A percentile compares a stretch with the other conserved stretches of the same genome.
phyloP scores from a whole-genome alignment of 2,113 vertebrate species.

The Phyllostomus hastatus region DNA sequence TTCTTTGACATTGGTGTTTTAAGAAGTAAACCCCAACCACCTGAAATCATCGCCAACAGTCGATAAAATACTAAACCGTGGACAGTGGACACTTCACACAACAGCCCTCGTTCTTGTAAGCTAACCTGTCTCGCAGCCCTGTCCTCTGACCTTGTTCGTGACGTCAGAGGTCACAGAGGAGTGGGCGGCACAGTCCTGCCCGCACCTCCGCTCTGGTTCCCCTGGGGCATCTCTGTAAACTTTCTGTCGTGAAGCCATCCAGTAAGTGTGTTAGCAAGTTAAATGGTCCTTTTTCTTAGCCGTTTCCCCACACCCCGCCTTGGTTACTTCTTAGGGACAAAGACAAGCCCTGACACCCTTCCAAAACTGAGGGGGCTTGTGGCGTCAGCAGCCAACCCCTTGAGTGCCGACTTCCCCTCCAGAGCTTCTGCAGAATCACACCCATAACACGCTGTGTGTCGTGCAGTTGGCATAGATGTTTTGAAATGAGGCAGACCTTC shows the following conservation, averaged over 20 bases:
- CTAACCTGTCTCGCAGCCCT: background rate
- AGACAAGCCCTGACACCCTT: background rate
- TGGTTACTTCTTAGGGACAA: background rate
- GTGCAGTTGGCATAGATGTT: conserved; percentile 66
- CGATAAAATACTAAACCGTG: background rate
- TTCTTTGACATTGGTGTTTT: background rate
- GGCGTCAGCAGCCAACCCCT: background rate
- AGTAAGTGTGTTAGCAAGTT: background rate
- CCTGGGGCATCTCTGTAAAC: background rate
- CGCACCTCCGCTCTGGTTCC: rapidly evolving
- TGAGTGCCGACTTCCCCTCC: background rate
- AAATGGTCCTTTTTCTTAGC: background rate
- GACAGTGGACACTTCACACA: background rate
- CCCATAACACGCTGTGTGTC: background rate
- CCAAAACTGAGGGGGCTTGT: background rate
- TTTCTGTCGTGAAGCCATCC: background rate
- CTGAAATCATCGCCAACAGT: background rate
- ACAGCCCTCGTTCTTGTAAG: background rate
- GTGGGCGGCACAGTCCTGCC: too few relatives aligned
- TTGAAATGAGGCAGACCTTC: conserved; percentile 81
- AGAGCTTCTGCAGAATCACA: background rate
- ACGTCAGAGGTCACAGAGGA: background rate
- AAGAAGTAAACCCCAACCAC: background rate
- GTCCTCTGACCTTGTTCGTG: background rate
- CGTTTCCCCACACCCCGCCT: background rate